Evolutionary conservation across 1,140 invertebrate genomes (phyloP), one percentile per base, ranked within the genome.

Genomic region (Heliconius eleuchia): DNA sequence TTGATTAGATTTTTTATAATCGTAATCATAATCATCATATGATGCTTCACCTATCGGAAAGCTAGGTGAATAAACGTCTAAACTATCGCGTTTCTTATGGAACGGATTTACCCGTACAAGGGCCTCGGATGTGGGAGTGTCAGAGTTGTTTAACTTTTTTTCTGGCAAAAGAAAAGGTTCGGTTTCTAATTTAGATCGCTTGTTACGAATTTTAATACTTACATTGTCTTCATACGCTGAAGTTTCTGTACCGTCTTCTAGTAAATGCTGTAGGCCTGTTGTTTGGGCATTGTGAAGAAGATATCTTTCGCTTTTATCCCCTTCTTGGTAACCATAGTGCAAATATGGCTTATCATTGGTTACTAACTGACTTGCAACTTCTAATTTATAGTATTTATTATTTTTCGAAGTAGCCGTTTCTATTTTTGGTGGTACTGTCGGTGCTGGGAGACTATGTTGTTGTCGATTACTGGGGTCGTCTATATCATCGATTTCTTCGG

Each of bases 401-500:
- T 79, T 89, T 82, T 88, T 87, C 13, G 85, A 90, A 13, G 90
- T 88, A 13, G 89, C 86, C 23, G 86, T 88, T 75, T 88, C 84
- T 50, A 77, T 81, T 77, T 76, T 84, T 85, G 16, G 79, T 71
- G 87, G 74, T 39, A 80, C 66, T 72, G 83, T 71, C 37, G 84
- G 73, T 76, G 78, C 81, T 78, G 37, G 84, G 34, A 71, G 57
- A 80, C 39, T 79, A 82, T 37, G 79, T 73, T 77, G 1, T 60
- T 11, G 55, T n/a, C 7, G 19, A 9, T 83, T 78, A 73, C 86
- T 87, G 7, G 88, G 86, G 80, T 95, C 87, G 82, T 89, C 88
- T 70, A 92, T 88, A 77, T 95, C 94, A 77, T 94, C 89, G 19
- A 94, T 84, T 70, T 94, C 88, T 88, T 95, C 93, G 74, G 87